phyloP scores from a whole-genome alignment of 1,140 invertebrate species.

The Papilio polyxenes region DNA sequence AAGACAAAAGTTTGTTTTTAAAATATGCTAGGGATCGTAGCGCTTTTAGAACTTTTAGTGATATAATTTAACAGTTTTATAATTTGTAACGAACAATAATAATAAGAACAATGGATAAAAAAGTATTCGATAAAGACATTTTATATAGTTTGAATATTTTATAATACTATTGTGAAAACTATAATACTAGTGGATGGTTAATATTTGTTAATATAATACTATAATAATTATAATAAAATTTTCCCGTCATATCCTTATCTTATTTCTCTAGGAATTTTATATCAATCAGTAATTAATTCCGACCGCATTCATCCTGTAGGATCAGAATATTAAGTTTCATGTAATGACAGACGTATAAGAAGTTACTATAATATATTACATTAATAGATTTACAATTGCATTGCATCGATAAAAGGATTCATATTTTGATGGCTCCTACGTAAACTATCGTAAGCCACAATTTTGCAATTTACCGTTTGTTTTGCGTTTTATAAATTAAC shows the following conservation, averaged over 20 bases:
- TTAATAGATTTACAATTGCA: background rate
- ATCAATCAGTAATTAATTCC: background rate
- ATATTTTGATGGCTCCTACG: too few relatives aligned
- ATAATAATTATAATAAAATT: background rate
- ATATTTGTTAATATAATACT: background rate
- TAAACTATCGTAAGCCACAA: too few relatives aligned
- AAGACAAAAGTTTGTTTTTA: background rate
- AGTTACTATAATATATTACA: background rate
- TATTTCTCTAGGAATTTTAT: constrained; percentile 10
- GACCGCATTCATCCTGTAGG: background rate
- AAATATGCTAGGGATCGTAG: too few relatives aligned
- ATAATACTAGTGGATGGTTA: background rate
- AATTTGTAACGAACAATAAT: too few relatives aligned
- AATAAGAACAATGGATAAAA: too few relatives aligned
- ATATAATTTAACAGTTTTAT: too few relatives aligned
- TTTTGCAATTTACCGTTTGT: background rate
- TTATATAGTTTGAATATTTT: too few relatives aligned
- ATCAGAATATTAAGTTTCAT: constrained; percentile 8
- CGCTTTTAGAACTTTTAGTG: too few relatives aligned
- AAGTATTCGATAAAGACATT: too few relatives aligned
- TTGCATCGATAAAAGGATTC: background rate
- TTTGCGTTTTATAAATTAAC: background rate
- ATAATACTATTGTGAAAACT: too few relatives aligned
- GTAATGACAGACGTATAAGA: background rate
- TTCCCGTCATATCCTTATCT: background rate